Evolutionary conservation across 2,797 vertebrate species (phyloP).

Genomic region (Merluccius polli): DNA sequence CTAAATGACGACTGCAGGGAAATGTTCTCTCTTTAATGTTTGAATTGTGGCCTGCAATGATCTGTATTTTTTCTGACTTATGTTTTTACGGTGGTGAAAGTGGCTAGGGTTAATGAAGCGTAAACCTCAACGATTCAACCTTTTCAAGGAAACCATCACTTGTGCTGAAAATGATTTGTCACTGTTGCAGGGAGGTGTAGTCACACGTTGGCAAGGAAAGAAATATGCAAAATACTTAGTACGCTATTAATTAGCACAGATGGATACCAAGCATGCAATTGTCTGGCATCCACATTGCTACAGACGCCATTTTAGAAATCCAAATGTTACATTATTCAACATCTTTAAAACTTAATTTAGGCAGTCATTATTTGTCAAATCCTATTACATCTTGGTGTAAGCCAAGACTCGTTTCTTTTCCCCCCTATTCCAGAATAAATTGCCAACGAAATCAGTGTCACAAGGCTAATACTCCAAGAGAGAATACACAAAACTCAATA

Average conservation of each 20-base stretch:
- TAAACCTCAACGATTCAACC: not conserved
- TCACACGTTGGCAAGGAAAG: not conserved
- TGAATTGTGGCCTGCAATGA: too few relatives aligned
- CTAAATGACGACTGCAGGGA: not conserved
- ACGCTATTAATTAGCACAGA: not conserved
- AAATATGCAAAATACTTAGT: not conserved
- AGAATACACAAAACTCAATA: slow-evolving; percentile 5
- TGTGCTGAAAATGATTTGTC: not conserved
- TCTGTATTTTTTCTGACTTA: too few relatives aligned
- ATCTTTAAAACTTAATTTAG: not conserved
- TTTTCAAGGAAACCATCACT: not conserved
- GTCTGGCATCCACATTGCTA: not conserved
- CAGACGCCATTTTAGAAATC: not conserved
- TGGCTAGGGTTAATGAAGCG: too few relatives aligned
- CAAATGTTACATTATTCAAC: not conserved
- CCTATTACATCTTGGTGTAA: not conserved
- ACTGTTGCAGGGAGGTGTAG: not conserved
- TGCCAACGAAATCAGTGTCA: not conserved
- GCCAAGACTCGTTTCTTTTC: not conserved
- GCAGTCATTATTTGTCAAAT: slow-evolving; percentile 1
- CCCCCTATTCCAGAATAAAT: not conserved
- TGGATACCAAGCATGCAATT: not conserved
- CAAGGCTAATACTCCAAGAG: not conserved
- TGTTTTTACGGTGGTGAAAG: too few relatives aligned
- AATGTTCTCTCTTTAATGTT: too few relatives aligned